Evolutionary conservation across 92 coral and sea anemone genomes (phyloP).

Genomic region (Epizoanthus rinbou): DNA sequence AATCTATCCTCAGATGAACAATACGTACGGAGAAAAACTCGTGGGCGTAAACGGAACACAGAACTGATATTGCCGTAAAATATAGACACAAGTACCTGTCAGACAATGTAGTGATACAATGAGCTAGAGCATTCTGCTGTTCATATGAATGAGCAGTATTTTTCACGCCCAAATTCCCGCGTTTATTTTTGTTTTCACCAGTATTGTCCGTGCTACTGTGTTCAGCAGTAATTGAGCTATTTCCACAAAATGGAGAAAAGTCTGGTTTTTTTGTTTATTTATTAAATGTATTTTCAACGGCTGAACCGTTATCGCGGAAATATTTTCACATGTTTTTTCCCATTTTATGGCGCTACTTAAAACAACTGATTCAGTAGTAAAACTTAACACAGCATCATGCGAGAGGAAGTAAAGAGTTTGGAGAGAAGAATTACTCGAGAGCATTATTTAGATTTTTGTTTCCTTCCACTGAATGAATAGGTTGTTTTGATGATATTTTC

Average conservation of each 20-base stretch:
- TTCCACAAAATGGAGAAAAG: neutral
- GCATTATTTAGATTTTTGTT: neutral
- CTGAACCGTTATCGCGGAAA: too few species aligned
- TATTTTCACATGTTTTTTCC: too few species aligned
- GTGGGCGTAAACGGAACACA: slow-evolving; percentile 20
- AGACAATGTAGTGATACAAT: neutral
- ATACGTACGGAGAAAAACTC: neutral
- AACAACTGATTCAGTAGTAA: too few species aligned
- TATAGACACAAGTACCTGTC: slow-evolving; percentile 21
- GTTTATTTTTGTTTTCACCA: neutral
- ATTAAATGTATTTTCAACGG: too few species aligned
- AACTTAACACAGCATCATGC: too few species aligned
- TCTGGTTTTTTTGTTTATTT: too few species aligned
- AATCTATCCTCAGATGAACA: neutral
- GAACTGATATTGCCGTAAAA: neutral
- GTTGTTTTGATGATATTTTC: slow-evolving; percentile 12
- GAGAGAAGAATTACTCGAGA: too few species aligned
- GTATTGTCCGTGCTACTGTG: neutral
- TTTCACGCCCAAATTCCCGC: neutral
- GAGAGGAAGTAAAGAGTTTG: too few species aligned
- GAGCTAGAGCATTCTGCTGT: neutral
- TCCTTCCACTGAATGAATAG: neutral
- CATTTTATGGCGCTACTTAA: too few species aligned
- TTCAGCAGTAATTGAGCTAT: neutral
- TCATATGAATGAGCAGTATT: neutral